phyloP scores from a whole-genome alignment of 2,113 vertebrate genomes.

The Anoplopoma fimbria region DNA sequence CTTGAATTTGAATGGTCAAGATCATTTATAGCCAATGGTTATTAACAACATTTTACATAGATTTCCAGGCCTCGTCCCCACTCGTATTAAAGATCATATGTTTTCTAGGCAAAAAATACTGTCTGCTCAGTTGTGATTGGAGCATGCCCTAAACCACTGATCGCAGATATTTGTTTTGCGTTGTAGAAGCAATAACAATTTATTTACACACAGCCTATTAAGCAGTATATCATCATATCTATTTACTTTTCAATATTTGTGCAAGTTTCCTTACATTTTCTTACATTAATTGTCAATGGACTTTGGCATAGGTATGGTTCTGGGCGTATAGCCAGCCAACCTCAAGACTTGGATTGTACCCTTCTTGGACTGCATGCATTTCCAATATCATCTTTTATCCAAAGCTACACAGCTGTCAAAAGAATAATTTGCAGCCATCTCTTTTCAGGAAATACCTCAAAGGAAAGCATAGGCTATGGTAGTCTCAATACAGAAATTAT shows the following conservation, averaged over 20 bases:
- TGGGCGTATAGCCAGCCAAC: constrained; percentile 21
- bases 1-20: neutral
- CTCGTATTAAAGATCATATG: neutral
- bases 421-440: neutral
- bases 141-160: neutral
- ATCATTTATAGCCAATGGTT: neutral
- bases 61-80: neutral
- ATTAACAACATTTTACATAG: neutral
- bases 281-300: constrained; percentile 1
- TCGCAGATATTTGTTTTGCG: neutral
- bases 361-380: neutral
- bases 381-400: constrained; percentile 5
- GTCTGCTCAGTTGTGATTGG: neutral
- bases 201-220: neutral
- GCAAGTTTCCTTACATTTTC: constrained; percentile 6
- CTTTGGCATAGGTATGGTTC: neutral
- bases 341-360: neutral
- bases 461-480: neutral
- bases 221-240: neutral
- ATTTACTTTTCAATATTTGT: neutral
- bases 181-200: neutral
- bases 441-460: constrained; percentile 5
- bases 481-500: neutral
- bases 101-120: neutral
- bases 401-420: constrained; percentile 23